Evolutionary conservation across 2,888 invertebrate genomes (phyloP).

Genomic region (Steinernema hermaphroditum): DNA sequence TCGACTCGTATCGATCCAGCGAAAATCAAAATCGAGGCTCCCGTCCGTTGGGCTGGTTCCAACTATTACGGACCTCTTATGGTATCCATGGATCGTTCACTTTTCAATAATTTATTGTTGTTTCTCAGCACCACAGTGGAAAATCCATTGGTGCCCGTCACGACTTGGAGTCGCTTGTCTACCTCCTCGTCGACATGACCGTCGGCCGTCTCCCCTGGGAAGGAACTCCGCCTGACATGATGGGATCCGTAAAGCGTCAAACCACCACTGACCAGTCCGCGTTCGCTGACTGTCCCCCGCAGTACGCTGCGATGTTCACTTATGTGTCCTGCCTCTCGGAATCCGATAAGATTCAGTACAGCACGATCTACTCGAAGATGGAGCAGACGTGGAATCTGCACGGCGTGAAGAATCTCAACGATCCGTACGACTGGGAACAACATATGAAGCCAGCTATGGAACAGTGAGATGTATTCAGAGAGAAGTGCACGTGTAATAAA

Average conservation of each 20-base stretch:
- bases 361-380: slow-evolving; percentile 33
- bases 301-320: slow-evolving; percentile 38
- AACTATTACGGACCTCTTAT: slow-evolving; percentile 35
- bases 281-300: slow-evolving; percentile 37
- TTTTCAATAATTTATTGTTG: too few species aligned
- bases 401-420: slow-evolving; percentile 31
- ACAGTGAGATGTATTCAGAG: not conserved
- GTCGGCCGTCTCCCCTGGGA: slow-evolving; percentile 37
- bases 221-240: slow-evolving; percentile 33
- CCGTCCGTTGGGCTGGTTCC: slow-evolving; percentile 38
- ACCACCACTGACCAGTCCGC: slow-evolving; percentile 36
- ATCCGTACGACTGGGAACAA: slow-evolving; percentile 36
- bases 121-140: slow-evolving; percentile 35
- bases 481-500: not conserved
- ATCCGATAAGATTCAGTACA: slow-evolving; percentile 35
- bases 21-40: slow-evolving; percentile 34
- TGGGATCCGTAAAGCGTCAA: slow-evolving; percentile 35
- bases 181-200: slow-evolving; percentile 39
- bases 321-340: slow-evolving; percentile 34
- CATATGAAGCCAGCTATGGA: slow-evolving; percentile 33
- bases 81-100: too few species aligned
- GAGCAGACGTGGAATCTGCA: slow-evolving; percentile 39
- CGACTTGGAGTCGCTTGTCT: slow-evolving; percentile 34
- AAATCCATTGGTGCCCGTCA: slow-evolving; percentile 30
- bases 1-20: slow-evolving; percentile 34